These are phyloP conservation scores for Hipparchia sbordonii DNA, from an alignment of 2,888 invertebrate species.

Conservation along the genomic window DNA sequence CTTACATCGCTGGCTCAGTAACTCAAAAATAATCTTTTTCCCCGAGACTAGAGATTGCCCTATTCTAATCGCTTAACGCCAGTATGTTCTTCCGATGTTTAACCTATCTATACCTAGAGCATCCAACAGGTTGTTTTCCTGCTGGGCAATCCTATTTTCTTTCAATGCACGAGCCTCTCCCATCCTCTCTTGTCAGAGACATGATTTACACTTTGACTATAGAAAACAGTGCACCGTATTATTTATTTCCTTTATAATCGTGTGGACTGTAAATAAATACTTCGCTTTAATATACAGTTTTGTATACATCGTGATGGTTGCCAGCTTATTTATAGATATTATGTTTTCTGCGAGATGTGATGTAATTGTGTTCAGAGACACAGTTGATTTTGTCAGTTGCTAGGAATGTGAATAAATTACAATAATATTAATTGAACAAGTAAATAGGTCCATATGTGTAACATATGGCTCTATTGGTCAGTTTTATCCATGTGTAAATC, in stretches of 20 bases:
- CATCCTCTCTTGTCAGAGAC: too few relatives aligned
- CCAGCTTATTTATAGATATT: conserved; percentile 65
- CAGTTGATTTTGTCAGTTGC: conserved; percentile 3
- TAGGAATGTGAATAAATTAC: conserved; percentile 13
- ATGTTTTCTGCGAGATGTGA: conserved; percentile 43
- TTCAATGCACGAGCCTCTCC: too few relatives aligned
- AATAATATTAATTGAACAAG: conserved; percentile 32
- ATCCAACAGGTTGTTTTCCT: too few relatives aligned
- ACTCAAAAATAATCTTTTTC: too few relatives aligned
- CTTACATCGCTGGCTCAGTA: too few relatives aligned
- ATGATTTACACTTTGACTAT: conserved; percentile 13
- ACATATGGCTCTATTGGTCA: neutral
- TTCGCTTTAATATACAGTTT: conserved; percentile 4
- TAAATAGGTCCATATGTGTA: conserved; percentile 32
- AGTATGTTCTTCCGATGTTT: too few relatives aligned
- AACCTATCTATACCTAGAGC: too few relatives aligned
- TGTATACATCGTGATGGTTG: conserved; percentile 46
- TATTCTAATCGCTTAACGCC: too few relatives aligned
- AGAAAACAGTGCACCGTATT: conserved; percentile 32
- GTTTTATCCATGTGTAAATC: too few relatives aligned
- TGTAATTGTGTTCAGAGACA: conserved; percentile 22
- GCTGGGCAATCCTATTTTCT: too few relatives aligned
- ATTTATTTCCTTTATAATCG: conserved; percentile 49
- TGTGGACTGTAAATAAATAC: conserved; percentile 6
- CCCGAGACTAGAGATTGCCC: too few relatives aligned